Evolutionary conservation across 2,113 vertebrate genomes (phyloP).

Genomic region (Agelaius phoeniceus): DNA sequence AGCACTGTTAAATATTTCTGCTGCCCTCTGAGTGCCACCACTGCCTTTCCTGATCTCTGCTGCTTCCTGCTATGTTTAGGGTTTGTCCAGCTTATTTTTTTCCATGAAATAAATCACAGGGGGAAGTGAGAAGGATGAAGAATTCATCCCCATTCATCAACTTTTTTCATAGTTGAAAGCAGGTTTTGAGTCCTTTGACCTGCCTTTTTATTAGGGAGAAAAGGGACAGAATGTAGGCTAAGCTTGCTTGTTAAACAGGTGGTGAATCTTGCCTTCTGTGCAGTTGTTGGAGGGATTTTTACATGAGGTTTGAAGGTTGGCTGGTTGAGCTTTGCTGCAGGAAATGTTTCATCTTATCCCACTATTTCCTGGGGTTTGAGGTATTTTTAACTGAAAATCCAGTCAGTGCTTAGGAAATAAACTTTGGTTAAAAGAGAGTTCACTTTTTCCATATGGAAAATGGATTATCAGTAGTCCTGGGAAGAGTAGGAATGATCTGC

Average conservation of each 20-base stretch:
- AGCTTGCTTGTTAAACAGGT: background rate
- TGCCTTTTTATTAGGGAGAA: background rate
- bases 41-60: background rate
- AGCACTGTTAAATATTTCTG: background rate
- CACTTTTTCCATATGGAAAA: background rate
- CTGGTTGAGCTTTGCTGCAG: background rate
- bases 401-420: background rate
- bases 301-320: background rate
- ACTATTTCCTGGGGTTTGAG: background rate
- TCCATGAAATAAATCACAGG: background rate
- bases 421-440: background rate
- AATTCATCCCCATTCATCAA: no score
- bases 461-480: background rate
- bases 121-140: background rate
- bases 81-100: background rate
- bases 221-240: background rate
- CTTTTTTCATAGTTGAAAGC: background rate
- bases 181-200: background rate
- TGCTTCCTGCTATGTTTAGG: background rate
- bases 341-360: background rate
- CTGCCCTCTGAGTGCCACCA: background rate
- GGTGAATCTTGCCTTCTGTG: background rate
- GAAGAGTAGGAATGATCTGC: background rate
- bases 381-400: background rate
- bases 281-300: background rate